Conservation (phyloP, 2,797 vertebrate species). For the Rachycentron canadum region DNA sequence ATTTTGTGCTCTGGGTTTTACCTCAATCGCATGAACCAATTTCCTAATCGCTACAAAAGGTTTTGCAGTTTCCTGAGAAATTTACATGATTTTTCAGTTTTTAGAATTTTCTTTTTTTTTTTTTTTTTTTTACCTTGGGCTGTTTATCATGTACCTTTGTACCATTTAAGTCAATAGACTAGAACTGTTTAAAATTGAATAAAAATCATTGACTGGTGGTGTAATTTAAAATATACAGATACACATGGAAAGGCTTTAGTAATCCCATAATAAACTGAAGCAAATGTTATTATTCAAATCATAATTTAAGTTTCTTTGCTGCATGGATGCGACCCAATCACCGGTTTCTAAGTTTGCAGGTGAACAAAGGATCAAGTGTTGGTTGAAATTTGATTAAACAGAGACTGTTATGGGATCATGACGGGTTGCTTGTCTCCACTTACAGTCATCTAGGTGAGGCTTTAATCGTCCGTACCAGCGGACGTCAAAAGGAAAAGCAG, state of each 20-base stretch:
- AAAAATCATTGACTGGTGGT: too few relatives aligned
- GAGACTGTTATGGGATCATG: slow-evolving; percentile 51
- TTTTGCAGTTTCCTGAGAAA: too few relatives aligned
- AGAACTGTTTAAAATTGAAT: too few relatives aligned
- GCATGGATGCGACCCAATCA: neutral
- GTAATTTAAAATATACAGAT: neutral
- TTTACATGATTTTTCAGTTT: too few relatives aligned
- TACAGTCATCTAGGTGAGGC: slow-evolving; percentile 42
- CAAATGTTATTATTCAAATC: neutral
- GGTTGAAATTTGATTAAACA: slow-evolving; percentile 61
- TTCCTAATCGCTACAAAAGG: too few relatives aligned
- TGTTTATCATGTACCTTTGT: too few relatives aligned
- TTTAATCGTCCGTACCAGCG: slow-evolving; percentile 55
- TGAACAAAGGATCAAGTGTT: slow-evolving; percentile 46
- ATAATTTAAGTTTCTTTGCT: slow-evolving; percentile 19
- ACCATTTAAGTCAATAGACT: too few relatives aligned
- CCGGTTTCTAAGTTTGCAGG: slow-evolving; percentile 20
- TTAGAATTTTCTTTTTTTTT: too few relatives aligned
- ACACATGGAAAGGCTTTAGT: neutral
- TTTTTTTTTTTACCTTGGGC: too few relatives aligned
- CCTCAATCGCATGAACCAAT: too few relatives aligned
- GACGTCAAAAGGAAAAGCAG: slow-evolving; percentile 60
- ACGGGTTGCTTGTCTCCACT: slow-evolving; percentile 48
- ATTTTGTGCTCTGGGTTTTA: too few relatives aligned
- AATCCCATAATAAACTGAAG: neutral